These are phyloP conservation scores for Trematomus loennbergii DNA, from an alignment of 2,113 vertebrate species.

Conservation along the genomic window DNA sequence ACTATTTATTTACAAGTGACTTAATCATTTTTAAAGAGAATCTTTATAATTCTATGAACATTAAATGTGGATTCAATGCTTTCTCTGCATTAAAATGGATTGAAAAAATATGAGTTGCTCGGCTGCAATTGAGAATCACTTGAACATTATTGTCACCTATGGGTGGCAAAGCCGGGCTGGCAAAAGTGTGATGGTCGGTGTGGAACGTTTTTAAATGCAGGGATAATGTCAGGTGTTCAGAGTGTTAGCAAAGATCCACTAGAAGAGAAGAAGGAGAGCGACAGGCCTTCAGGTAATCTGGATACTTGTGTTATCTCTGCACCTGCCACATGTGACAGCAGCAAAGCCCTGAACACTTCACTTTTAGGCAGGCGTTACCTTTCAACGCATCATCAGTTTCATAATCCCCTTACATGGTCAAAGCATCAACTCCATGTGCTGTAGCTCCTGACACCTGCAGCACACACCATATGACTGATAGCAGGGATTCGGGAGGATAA, in stretches of 20 bases:
- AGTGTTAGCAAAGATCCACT: conserved; percentile 61
- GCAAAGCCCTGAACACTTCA: conserved; percentile 78
- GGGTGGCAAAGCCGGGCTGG: neutral
- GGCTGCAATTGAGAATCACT: conserved; percentile 11
- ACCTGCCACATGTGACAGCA: conserved; percentile 77
- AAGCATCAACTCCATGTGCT: conserved; percentile 59
- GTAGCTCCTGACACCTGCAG: conserved; percentile 69
- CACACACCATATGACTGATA: conserved; percentile 66
- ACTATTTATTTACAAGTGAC: neutral
- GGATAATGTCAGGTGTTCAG: conserved; percentile 44
- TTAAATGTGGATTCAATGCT: neutral
- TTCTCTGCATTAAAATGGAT: neutral
- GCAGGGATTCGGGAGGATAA: conserved; percentile 71
- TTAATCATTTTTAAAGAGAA: neutral
- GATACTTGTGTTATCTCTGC: conserved; percentile 77
- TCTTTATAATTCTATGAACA: neutral
- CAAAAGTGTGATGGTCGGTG: conserved; percentile 14
- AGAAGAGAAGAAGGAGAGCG: conserved; percentile 18
- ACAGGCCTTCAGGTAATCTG: conserved; percentile 68
- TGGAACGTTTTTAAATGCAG: conserved; percentile 47
- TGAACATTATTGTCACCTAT: neutral
- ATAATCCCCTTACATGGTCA: conserved; percentile 84
- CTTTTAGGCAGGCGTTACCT: conserved; percentile 79
- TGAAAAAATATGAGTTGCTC: neutral
- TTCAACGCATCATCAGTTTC: conserved; percentile 84